Evolutionary conservation across 2,888 invertebrate genomes (phyloP), one percentile per base, ranked within the genome.

Genomic region (Agrochola macilenta): DNA sequence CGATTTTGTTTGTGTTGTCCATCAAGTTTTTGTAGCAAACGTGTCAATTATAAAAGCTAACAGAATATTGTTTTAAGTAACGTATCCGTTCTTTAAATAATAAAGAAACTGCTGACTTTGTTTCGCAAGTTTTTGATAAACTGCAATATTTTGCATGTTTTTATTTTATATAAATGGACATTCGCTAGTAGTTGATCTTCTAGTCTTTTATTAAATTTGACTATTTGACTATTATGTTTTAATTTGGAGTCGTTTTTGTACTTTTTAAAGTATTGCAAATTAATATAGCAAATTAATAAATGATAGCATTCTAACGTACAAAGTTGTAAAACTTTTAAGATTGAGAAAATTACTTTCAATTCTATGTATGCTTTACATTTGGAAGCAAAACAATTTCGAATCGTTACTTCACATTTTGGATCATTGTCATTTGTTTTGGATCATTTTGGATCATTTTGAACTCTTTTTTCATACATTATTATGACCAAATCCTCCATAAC

Each of bases 401-500:
- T 76, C 52, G 63, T 72, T 82, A 74, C 69, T 80, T 82, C 79
- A 86, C 61, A 78, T 83, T 82, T 86, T 82, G 72, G 54, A 81
- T 84, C 78, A n/a, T n/a, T n/a, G n/a, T n/a, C n/a, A n/a, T n/a
- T n/a, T n/a, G n/a, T n/a, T n/a, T n/a, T n/a, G n/a, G n/a, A n/a
- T n/a, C n/a, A n/a, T n/a, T n/a, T n/a, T n/a, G n/a, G n/a, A n/a
- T n/a, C n/a, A n/a, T n/a, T n/a, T n/a, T n/a, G 72, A 79, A 78
- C 69, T 77, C 77, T 72, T 69, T 72, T 81, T 54, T 73, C 77
- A 86, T 87, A 86, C 83, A 82, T 88, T 88, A 75, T 73, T 83
- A 90, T 92, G 96, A 96, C 95, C 96, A 96, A 96, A 93, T 89
- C 89, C 91, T 89, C 91, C 89, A 87, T 89, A 88, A 88, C 76